These are phyloP conservation scores for Magallana gigas DNA, from an alignment of 1,140 invertebrate genomes.

Conservation along the genomic window DNA sequence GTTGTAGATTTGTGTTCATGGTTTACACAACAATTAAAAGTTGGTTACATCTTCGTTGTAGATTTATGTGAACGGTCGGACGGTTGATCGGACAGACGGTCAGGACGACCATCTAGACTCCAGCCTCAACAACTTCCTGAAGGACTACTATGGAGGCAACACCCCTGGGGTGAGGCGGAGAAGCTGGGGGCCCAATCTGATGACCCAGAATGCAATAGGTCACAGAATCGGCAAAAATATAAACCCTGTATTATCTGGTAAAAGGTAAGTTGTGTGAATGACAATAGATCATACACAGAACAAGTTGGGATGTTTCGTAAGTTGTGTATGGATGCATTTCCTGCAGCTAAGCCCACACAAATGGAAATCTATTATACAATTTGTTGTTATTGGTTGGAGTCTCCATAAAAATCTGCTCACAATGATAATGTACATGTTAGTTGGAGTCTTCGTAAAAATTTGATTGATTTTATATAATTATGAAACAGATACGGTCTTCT, in stretches of 20 bases:
- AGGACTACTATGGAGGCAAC: conserved; percentile 54
- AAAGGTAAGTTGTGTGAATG: conserved; percentile 25
- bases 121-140: conserved; percentile 56
- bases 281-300: background rate
- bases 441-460: too few relatives aligned
- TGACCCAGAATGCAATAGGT: conserved; percentile 31
- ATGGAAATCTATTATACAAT: too few relatives aligned
- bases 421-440: too few relatives aligned
- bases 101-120: conserved; percentile 42
- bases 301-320: background rate
- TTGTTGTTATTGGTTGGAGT: too few relatives aligned
- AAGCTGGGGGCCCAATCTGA: conserved; percentile 60
- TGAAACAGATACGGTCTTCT: too few relatives aligned
- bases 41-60: conserved; percentile 3
- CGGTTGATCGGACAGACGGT: conserved; percentile 66
- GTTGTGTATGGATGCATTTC: background rate
- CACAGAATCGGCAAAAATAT: background rate
- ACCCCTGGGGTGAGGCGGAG: conserved; percentile 57
- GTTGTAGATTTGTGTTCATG: too few relatives aligned
- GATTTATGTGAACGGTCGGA: conserved; percentile 75
- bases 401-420: too few relatives aligned
- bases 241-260: conserved; percentile 34
- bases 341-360: background rate
- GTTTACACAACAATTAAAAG: too few relatives aligned
- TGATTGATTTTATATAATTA: too few relatives aligned